Percentiles rank a stretch among this genome's conserved stretches.
phyloP scores from a whole-genome alignment of 2,888 invertebrate genomes.

The Stenoptilia bipunctidactyla region DNA sequence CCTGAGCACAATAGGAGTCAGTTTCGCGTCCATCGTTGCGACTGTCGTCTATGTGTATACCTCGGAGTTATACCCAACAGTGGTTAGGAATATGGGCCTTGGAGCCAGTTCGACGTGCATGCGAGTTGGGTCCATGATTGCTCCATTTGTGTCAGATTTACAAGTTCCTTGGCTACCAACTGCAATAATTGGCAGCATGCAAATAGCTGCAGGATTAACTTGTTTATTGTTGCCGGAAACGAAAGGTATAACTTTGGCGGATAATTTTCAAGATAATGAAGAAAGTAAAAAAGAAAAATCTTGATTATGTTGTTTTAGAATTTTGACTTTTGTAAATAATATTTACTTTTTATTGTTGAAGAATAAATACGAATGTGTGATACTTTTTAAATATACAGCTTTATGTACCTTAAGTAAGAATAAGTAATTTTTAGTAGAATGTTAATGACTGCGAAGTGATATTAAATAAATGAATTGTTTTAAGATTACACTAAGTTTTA shows the following conservation, averaged over 20 bases:
- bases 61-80: constrained; percentile 90
- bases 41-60: constrained; percentile 87
- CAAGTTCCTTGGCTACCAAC: constrained; percentile 75
- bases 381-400: no score
- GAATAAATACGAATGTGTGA: no score
- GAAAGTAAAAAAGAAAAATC: neutral
- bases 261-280: constrained; percentile 72
- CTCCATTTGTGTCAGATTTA: constrained; percentile 83
- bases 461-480: no score
- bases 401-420: no score
- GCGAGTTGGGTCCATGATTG: constrained; percentile 85
- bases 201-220: constrained; percentile 74
- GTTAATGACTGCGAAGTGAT: no score
- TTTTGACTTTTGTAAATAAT: no score
- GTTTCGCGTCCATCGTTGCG: constrained; percentile 83
- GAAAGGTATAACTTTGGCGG: constrained; percentile 77
- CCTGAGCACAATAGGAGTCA: constrained; percentile 80
- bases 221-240: constrained; percentile 84
- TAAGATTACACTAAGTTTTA: no score
- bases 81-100: constrained; percentile 87
- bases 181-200: constrained; percentile 77
- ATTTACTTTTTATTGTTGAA: no score
- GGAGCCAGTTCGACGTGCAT: constrained; percentile 88
- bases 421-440: no score
- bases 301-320: neutral